Evolutionary conservation across 2,888 invertebrate species (phyloP), one percentile per base, ranked within the genome.

Genomic region (Timema cristinae): DNA sequence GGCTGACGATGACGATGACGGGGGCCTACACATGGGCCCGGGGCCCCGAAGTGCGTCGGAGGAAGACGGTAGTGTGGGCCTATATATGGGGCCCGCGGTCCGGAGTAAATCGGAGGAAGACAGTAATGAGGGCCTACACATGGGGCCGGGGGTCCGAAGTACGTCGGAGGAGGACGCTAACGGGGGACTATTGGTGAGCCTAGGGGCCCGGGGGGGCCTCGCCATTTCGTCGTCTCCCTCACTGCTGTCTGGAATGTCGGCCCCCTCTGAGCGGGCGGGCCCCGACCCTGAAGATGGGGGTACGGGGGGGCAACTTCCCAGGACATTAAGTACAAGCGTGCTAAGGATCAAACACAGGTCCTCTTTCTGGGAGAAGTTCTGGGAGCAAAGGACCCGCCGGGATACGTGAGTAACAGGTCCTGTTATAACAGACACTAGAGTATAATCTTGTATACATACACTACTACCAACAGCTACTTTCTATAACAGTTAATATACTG

Each of bases 321-420:
- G 91, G 75, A 91, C 91, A 11, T 86, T 91, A 75, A 92, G 91
- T 81, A 93, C 93, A 75, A 92, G 92, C 78, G 92, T 91, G 56
- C 86, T 94, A 69, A 86, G 92, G 78, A 90, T 92, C 80, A 91
- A 91, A 79, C 88, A 90, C 81, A 85, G 92, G 78, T 89, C 90
- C 75, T 88, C 91, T 67, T 94, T 94, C 82, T 94, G 94, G 94
- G 91, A 93, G 80, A 92, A 93, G 82, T 91, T 91, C 83, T 91
- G 90, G 88, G 88, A 89, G 78, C 88, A 90, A 77, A 86, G 88
- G 77, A 87, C 86, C 74, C 87, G 87, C 76, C 84, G 89, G 77
- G 89, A 90, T 81, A 88, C 86, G 90, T 90, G 85, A 90, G 90
- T 89, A 78, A 32, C 32, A 4, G 32, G 32, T 32, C 32, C 32